Conservation (phyloP, 2,797 vertebrate genomes). For the Setipinna tenuifilis region DNA sequence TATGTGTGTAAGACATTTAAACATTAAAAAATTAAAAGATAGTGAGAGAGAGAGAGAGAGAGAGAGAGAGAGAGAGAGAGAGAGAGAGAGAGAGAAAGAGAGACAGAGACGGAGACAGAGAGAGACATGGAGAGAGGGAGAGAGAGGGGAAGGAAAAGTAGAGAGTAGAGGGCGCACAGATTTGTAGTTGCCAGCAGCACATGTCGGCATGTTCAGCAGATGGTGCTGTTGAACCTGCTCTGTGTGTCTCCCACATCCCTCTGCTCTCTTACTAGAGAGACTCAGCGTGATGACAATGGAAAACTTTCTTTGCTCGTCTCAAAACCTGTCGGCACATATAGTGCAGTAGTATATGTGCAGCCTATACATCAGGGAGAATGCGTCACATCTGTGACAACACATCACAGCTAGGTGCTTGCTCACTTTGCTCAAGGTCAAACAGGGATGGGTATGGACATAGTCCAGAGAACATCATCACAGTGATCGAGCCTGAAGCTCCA, state of each 20-base stretch:
- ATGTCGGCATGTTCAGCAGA: slow-evolving; percentile 21
- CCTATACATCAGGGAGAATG: not conserved
- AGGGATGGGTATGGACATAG: not conserved
- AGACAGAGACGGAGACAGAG: too few relatives aligned
- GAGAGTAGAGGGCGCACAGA: not conserved
- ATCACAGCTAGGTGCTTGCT: not conserved
- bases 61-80: too few relatives aligned
- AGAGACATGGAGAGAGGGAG: too few relatives aligned
- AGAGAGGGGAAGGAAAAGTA: not conserved
- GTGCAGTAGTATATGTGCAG: not conserved
- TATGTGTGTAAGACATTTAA: not conserved
- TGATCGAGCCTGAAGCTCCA: not conserved
- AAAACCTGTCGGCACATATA: too few relatives aligned
- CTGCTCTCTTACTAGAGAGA: slow-evolving; percentile 32
- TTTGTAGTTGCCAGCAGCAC: not conserved
- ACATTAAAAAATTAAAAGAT: too few relatives aligned
- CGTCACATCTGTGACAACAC: not conserved
- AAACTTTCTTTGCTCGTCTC: not conserved
- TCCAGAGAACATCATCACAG: not conserved
- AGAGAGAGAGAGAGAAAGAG: too few relatives aligned
- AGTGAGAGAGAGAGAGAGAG: too few relatives aligned
- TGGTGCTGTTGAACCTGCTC: slow-evolving; percentile 27
- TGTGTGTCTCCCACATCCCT: slow-evolving; percentile 28
- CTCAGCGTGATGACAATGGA: not conserved
- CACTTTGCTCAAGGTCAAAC: not conserved